Base-by-base conservation (phyloP, 2,113 vertebrate genomes). In the Leptosomus discolor region DNA sequence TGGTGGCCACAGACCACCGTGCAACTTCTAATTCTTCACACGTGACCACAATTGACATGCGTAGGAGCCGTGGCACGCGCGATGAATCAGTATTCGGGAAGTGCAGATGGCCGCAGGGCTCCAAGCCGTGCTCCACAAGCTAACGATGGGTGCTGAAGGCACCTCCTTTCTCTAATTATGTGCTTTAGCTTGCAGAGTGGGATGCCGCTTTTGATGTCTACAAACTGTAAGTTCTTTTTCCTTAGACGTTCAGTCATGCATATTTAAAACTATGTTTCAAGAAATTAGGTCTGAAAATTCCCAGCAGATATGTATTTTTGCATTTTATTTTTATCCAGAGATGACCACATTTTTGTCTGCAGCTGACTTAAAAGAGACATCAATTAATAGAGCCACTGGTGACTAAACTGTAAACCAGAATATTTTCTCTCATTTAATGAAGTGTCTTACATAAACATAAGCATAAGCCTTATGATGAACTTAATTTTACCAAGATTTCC, bases 261-360 rank as follows among this genome's bases (percentile, higher is more conserved):
- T 95, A 95, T 93, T 94, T 94, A 97, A 97, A 85, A 37, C 46
- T 73, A 34, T 3, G 2, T 88, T 97, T 93, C 61, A 48, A 88
- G 81, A 92, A 95, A 95, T 90, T 76, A 86, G 92, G 94, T 93
- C 90, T 97, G 88, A 70, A 96, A 95, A 94, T 92, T 94, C 88
- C 85, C 94, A 93, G 53, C 39, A 95, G 90, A 88, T 80, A 69
- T 83, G 58, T 69, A 69, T 46, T 80, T 96, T 58, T 93, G 70
- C 23, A 0, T 90, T 97, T 90, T 71, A 61, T 93, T 95, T 95
- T 92, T 88, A 95, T 54, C 82, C 46, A 21, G 68, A 77, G 63
- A 90, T 92, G 85, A 91, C 95, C 92, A 96, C 41, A 7, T 90
- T 94, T 95, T 83, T 85, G 61, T 85, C 85, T 93, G 83, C 48